These are phyloP conservation scores for Abrostola triplasia DNA, from an alignment of 2,888 invertebrate species.

Conservation along the genomic window DNA sequence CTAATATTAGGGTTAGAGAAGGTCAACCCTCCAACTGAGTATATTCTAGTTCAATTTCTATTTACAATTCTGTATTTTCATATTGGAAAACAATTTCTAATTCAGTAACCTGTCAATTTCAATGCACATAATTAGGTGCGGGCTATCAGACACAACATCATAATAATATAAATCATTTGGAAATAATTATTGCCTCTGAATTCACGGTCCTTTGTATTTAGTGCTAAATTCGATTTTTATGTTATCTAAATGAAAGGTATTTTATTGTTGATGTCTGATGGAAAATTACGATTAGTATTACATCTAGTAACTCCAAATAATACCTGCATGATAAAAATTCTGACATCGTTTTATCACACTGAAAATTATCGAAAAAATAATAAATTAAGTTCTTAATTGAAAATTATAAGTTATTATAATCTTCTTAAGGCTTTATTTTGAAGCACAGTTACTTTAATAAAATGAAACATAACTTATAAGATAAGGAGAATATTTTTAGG, in stretches of 20 bases:
- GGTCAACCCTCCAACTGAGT: constrained; percentile 13
- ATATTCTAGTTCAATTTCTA: constrained; percentile 17
- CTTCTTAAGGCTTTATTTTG: too few species aligned
- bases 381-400: too few species aligned
- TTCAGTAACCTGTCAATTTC: constrained; percentile 33
- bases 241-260: background rate
- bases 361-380: too few species aligned
- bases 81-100: constrained; percentile 21
- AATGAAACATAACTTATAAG: too few species aligned
- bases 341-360: too few species aligned
- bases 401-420: too few species aligned
- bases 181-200: constrained; percentile 21
- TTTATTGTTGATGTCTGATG: background rate
- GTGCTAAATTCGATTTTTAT: background rate
- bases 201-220: constrained; percentile 12
- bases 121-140: constrained; percentile 28
- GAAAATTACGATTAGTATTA: too few species aligned
- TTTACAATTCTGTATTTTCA: constrained; percentile 27
- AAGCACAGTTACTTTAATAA: too few species aligned
- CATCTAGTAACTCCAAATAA: too few species aligned
- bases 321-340: too few species aligned
- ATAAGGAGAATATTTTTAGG: too few species aligned
- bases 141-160: constrained; percentile 10
- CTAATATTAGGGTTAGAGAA: constrained; percentile 5
- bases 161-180: constrained; percentile 19